Conservation (phyloP, 2,888 invertebrate species). For the Cyclophora albipunctata region DNA sequence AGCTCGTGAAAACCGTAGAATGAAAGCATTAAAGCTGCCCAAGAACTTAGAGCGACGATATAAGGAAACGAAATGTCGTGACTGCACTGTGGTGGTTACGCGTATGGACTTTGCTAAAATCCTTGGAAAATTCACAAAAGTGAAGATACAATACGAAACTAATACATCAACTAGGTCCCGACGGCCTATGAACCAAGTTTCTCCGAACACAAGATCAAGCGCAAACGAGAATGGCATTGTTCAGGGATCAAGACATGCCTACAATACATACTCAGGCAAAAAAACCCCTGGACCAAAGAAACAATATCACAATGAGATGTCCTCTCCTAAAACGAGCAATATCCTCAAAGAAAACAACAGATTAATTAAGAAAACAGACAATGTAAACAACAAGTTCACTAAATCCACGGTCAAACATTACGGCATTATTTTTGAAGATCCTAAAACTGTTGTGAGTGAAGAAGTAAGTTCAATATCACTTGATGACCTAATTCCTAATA, state of each 20-base stretch:
- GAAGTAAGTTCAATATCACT: conserved; percentile 39
- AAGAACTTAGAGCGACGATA: conserved; percentile 57
- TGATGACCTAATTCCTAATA: conserved; percentile 44
- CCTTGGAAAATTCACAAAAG: conserved; percentile 67
- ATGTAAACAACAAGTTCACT: conserved; percentile 15
- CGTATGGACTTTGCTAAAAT: conserved; percentile 71
- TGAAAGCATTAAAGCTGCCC: conserved; percentile 44
- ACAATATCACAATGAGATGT: conserved; percentile 18
- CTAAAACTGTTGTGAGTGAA: conserved; percentile 36
- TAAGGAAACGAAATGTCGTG: conserved; percentile 62
- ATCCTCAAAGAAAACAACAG: conserved; percentile 61
- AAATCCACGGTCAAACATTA: conserved; percentile 45
- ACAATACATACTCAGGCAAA: conserved; percentile 48
- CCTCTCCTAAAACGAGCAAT: conserved; percentile 31
- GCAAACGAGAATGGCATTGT: conserved; percentile 70
- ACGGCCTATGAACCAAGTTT: conserved; percentile 23
- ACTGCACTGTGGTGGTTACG: conserved; percentile 61
- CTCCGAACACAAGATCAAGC: conserved; percentile 48
- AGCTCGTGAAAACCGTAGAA: conserved; percentile 42
- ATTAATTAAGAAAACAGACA: conserved; percentile 38
- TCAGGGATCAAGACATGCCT: conserved; percentile 45
- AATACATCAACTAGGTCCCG: conserved; percentile 44
- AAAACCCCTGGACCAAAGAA: conserved; percentile 33
- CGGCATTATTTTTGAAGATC: conserved; percentile 53
- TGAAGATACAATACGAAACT: conserved; percentile 66